These are phyloP conservation scores for Notarius quadriscutis DNA, from an alignment of 2,113 vertebrate genomes.

Conservation along the genomic window DNA sequence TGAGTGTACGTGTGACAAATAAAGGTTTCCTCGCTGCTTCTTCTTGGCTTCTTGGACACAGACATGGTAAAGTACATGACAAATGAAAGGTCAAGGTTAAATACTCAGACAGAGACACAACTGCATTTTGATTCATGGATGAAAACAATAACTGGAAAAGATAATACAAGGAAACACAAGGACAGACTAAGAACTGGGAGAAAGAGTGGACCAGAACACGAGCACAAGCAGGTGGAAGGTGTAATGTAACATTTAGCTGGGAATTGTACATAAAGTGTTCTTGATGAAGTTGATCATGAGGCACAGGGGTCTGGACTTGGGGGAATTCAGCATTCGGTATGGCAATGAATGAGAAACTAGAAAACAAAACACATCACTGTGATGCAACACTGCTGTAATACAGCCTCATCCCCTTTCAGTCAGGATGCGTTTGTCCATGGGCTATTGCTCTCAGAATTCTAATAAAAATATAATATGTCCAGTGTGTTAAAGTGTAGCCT, in stretches of 20 bases:
- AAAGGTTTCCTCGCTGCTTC: too few relatives aligned
- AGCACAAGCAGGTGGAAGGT: neutral
- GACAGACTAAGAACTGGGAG: neutral
- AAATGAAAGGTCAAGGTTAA: neutral
- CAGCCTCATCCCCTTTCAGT: neutral
- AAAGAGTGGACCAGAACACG: neutral
- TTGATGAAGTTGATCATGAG: neutral
- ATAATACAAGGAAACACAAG: neutral
- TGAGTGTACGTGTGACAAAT: too few relatives aligned
- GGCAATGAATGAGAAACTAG: conserved; percentile 6
- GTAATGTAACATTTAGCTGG: neutral
- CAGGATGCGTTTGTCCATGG: neutral
- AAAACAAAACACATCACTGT: conserved; percentile 12
- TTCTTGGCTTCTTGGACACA: neutral
- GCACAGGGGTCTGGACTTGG: neutral
- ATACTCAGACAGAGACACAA: neutral
- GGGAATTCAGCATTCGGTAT: neutral
- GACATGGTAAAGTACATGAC: neutral
- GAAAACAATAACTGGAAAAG: neutral
- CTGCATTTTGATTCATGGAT: neutral
- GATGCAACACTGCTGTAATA: conserved; percentile 23
- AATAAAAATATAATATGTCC: neutral
- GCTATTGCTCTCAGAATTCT: neutral
- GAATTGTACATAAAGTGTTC: conserved; percentile 5
- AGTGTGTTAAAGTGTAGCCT: neutral